Evolutionary conservation across 2,888 invertebrate genomes (phyloP).

Genomic region (Callosobruchus maculatus): DNA sequence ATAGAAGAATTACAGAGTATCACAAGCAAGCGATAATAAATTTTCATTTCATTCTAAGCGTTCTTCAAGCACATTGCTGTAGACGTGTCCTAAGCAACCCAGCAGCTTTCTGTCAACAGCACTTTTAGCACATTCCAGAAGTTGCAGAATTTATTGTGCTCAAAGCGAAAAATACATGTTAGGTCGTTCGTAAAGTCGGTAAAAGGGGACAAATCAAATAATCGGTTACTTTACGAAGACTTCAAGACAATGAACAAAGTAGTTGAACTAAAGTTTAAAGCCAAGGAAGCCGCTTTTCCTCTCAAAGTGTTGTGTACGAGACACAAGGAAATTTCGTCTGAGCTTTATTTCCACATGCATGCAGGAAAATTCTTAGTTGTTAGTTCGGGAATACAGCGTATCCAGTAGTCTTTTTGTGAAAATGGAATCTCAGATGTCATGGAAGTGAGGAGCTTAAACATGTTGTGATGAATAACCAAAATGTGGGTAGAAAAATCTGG

Average conservation of each 20-base stretch:
- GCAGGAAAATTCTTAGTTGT: neutral
- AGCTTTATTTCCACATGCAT: neutral
- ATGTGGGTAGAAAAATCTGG: no score
- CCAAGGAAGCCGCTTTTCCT: neutral
- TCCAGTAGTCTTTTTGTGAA: neutral
- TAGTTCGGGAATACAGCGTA: neutral
- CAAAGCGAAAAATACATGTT: neutral
- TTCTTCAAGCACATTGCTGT: no score
- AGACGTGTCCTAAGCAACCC: no score
- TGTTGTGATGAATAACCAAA: no score
- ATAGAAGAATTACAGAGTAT: no score
- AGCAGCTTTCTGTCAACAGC: no score
- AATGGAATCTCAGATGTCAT: no score
- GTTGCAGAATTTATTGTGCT: neutral
- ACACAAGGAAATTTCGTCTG: neutral
- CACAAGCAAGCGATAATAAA: no score
- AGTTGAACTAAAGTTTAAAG: neutral
- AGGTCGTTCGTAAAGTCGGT: neutral
- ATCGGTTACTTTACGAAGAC: neutral
- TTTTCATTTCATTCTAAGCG: no score
- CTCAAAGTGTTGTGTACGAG: neutral
- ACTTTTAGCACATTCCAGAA: no score
- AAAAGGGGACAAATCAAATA: neutral
- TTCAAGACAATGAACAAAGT: neutral
- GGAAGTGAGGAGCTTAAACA: no score